These are phyloP conservation scores for Steinernema carpocapsae DNA, from an alignment of 2,888 invertebrate genomes.

Conservation along the genomic window DNA sequence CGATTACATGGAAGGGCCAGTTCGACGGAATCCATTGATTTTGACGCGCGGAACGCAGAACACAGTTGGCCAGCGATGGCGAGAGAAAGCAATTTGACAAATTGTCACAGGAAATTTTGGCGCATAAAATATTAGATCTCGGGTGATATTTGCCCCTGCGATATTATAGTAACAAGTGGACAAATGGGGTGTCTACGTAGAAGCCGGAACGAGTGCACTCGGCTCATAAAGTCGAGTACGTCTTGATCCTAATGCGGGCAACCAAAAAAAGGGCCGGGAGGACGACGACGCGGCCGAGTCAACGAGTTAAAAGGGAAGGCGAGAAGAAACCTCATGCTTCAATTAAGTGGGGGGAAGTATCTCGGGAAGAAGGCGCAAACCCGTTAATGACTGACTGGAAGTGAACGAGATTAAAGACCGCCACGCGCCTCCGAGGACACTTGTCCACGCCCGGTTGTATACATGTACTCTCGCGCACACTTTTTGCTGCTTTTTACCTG, in stretches of 20 bases:
- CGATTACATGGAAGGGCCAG: not conserved
- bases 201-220: not conserved
- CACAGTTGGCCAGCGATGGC: not conserved
- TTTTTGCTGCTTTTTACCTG: not conserved
- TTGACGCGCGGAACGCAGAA: slow-evolving; percentile 13
- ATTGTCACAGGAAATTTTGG: slow-evolving; percentile 32
- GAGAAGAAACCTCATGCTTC: slow-evolving; percentile 22
- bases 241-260: not conserved
- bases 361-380: not conserved
- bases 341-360: slow-evolving; percentile 12
- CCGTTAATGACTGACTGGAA: slow-evolving; percentile 29
- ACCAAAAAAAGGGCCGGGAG: no score
- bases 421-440: not conserved
- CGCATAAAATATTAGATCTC: slow-evolving; percentile 34
- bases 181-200: not conserved
- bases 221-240: not conserved
- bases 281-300: not conserved
- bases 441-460: not conserved
- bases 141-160: slow-evolving; percentile 12
- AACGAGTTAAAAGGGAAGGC: not conserved
- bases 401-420: slow-evolving; percentile 25
- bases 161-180: slow-evolving; percentile 26
- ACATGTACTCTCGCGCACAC: not conserved
- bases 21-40: slow-evolving; percentile 32
- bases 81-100: slow-evolving; percentile 33